A percentile compares a stretch with the other conserved stretches of the same genome.
phyloP scores from a whole-genome alignment of 2,888 invertebrate species.

The Apoderus coryli region DNA sequence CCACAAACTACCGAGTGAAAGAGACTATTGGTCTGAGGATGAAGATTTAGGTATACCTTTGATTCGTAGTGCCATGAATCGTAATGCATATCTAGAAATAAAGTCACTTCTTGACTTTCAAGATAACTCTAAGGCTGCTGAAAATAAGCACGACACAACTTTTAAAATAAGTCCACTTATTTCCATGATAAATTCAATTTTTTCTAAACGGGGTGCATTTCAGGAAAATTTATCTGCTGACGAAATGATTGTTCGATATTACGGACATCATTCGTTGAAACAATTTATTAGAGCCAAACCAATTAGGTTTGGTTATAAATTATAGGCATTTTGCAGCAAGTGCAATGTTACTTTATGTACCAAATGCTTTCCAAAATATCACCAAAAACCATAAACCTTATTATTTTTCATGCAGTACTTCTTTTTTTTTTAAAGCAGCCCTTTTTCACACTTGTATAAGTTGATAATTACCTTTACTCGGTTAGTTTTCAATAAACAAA shows the following conservation, averaged over 20 bases:
- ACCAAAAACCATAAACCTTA: no score
- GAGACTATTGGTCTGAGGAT: conserved; percentile 9
- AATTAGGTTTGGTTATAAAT: no score
- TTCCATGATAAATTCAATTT: conserved; percentile 9
- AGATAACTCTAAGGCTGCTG: conserved; percentile 8
- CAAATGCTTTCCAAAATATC: no score
- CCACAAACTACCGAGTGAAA: conserved; percentile 2
- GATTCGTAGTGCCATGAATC: conserved; percentile 7
- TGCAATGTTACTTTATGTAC: no score
- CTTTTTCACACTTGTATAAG: no score
- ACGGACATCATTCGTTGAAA: conserved; percentile 12
- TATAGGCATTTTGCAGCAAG: no score
- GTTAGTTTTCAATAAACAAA: no score
- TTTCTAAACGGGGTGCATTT: conserved; percentile 12
- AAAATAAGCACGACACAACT: conserved; percentile 9
- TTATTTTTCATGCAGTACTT: no score
- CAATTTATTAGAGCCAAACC: no score
- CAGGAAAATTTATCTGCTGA: conserved; percentile 14
- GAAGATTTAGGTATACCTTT: conserved; percentile 4
- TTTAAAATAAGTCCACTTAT: conserved; percentile 11
- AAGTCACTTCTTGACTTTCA: conserved; percentile 9
- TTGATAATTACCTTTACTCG: no score
- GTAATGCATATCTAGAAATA: conserved; percentile 10
- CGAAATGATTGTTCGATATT: conserved; percentile 15
- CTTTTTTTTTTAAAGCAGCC: no score